phyloP scores from a whole-genome alignment of 2,113 vertebrate species.

The Grammomys surdaster region DNA sequence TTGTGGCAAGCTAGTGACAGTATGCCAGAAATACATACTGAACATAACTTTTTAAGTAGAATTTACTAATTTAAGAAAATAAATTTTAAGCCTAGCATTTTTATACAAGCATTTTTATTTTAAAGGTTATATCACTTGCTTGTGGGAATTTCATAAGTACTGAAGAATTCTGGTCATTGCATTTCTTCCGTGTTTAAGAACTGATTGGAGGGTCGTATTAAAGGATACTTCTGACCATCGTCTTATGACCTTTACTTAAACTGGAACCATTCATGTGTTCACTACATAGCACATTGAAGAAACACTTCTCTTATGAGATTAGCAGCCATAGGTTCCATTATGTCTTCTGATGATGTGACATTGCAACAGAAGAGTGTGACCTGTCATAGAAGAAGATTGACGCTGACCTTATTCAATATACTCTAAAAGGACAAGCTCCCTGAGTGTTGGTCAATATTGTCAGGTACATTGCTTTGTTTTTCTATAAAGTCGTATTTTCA shows the following conservation, averaged over 20 bases:
- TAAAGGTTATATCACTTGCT: background rate
- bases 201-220: background rate
- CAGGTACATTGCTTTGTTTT: background rate
- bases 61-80: background rate
- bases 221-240: background rate
- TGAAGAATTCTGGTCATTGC: background rate
- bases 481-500: background rate
- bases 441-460: background rate
- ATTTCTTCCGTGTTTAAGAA: conserved; percentile 23
- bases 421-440: background rate
- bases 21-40: background rate
- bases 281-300: background rate
- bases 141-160: background rate
- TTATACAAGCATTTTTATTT: background rate
- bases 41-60: background rate
- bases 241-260: conserved; percentile 17
- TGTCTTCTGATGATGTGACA: background rate
- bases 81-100: background rate
- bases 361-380: background rate
- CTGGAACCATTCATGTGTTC: background rate
- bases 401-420: background rate
- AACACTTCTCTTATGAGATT: conserved; percentile 14
- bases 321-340: background rate
- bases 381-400: background rate
- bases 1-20: background rate